Conservation (phyloP, 2,888 invertebrate species). For the Idaea biselata region DNA sequence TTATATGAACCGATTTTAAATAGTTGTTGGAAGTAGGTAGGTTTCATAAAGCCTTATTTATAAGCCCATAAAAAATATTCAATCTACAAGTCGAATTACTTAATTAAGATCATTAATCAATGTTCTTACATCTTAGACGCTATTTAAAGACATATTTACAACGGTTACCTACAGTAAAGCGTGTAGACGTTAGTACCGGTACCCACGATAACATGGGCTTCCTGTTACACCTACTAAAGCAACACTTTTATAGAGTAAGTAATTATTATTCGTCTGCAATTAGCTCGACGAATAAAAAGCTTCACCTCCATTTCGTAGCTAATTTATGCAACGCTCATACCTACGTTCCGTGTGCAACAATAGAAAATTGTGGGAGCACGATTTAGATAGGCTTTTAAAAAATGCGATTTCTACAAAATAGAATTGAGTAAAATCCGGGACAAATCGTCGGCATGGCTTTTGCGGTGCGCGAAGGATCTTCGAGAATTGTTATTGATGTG, state of each 20-base stretch:
- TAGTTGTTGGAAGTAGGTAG: too few species aligned
- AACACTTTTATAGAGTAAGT: slow-evolving; percentile 24
- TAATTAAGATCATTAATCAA: not conserved
- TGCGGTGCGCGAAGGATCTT: slow-evolving; percentile 57
- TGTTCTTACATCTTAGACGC: not conserved
- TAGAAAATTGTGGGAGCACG: slow-evolving; percentile 30
- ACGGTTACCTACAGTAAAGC: slow-evolving; percentile 7
- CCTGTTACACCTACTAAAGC: slow-evolving; percentile 26
- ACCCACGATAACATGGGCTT: slow-evolving; percentile 16
- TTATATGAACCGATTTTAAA: too few species aligned
- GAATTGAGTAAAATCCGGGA: slow-evolving; percentile 56
- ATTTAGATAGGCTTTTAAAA: slow-evolving; percentile 43
- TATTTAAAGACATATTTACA: not conserved
- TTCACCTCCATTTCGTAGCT: slow-evolving; percentile 31
- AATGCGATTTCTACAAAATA: slow-evolving; percentile 45
- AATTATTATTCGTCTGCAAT: slow-evolving; percentile 37
- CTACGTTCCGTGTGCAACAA: slow-evolving; percentile 36
- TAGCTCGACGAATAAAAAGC: slow-evolving; percentile 33
- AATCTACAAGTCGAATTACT: too few species aligned
- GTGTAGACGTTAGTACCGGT: not conserved
- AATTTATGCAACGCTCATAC: slow-evolving; percentile 36
- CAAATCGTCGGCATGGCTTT: slow-evolving; percentile 64
- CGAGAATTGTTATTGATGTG: slow-evolving; percentile 71
- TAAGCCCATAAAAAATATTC: too few species aligned
- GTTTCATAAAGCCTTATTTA: too few species aligned